These are phyloP conservation scores for Tichodroma muraria DNA, from an alignment of 2,113 vertebrate genomes.

Conservation along the genomic window DNA sequence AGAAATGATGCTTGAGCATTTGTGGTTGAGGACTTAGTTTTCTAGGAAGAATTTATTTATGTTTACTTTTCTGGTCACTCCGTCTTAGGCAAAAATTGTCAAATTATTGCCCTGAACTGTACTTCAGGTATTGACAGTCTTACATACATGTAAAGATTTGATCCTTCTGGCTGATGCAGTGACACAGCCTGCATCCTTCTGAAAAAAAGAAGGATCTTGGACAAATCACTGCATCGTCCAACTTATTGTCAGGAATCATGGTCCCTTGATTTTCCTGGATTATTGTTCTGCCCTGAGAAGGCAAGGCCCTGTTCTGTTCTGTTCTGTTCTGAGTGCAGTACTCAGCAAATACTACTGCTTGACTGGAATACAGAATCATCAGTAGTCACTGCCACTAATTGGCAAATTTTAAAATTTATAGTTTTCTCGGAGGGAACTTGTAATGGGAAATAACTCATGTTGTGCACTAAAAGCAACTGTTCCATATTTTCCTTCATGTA, in stretches of 20 bases:
- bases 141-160: background rate
- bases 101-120: background rate
- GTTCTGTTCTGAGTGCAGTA: no score
- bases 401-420: background rate
- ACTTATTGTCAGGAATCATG: background rate
- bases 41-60: background rate
- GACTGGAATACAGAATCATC: background rate
- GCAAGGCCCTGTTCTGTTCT: no score
- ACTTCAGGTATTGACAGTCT: background rate
- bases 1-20: background rate
- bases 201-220: background rate
- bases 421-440: background rate
- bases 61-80: background rate
- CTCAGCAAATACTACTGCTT: background rate
- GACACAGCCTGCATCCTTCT: background rate
- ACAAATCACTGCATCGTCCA: background rate
- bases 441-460: background rate
- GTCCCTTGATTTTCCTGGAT: background rate
- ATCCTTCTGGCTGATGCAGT: background rate
- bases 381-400: background rate
- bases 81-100: background rate
- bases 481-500: conserved; percentile 4
- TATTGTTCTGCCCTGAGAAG: background rate
- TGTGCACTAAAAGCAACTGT: background rate
- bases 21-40: background rate